Evolutionary conservation across 2,113 vertebrate genomes (phyloP).

Genomic region (Odobenus rosmarus): DNA sequence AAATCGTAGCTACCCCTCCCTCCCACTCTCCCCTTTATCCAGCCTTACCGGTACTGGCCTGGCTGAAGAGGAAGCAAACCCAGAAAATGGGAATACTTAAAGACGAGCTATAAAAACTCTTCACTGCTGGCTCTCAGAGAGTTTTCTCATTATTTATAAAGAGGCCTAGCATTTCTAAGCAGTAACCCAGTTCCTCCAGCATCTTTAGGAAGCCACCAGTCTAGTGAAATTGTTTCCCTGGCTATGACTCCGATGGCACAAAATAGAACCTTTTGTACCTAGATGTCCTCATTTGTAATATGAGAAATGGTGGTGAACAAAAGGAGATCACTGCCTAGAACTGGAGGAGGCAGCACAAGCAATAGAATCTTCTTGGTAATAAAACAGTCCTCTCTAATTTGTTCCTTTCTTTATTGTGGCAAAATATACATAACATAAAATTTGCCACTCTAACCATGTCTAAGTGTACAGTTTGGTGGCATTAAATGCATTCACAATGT

Average conservation of each 20-base stretch:
- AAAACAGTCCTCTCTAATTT: neutral
- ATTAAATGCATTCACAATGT: neutral
- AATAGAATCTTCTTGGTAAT: neutral
- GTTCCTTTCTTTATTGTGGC: neutral
- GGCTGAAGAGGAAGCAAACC: slow-evolving; percentile 83
- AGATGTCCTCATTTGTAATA: neutral
- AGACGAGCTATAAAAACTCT: slow-evolving; percentile 86
- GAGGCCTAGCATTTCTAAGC: neutral
- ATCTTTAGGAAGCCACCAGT: neutral
- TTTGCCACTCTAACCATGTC: neutral
- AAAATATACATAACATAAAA: neutral
- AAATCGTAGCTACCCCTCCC: slow-evolving; percentile 76
- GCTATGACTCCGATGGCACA: neutral
- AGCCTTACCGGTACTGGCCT: slow-evolving; percentile 85
- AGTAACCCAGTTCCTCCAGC: neutral
- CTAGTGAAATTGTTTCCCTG: neutral
- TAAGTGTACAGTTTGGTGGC: neutral
- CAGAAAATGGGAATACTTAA: slow-evolving; percentile 87
- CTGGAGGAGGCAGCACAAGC: neutral
- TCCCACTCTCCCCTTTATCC: slow-evolving; percentile 84
- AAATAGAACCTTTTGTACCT: neutral
- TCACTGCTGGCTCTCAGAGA: slow-evolving; percentile 81
- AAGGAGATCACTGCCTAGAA: neutral
- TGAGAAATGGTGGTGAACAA: neutral
- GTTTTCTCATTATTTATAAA: slow-evolving; percentile 31